phyloP scores from a whole-genome alignment of 2,797 vertebrate species.

The Trachurus trachurus region DNA sequence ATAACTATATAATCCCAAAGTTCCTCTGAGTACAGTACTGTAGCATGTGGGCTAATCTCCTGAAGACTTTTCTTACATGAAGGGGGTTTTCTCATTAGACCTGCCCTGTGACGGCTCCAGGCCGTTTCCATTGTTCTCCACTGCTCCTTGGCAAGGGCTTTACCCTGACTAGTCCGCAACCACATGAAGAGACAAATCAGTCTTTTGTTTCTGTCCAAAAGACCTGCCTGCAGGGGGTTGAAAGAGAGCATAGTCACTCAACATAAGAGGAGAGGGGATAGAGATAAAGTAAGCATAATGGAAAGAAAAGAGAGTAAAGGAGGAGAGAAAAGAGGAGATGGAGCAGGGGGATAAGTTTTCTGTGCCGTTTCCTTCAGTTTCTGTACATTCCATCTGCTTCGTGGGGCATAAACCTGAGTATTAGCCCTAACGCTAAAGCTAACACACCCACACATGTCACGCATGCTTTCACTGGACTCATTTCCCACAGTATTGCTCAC shows the following conservation, averaged over 20 bases:
- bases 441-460: slow-evolving; percentile 82
- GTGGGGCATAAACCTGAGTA: slow-evolving; percentile 78
- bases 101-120: slow-evolving; percentile 62
- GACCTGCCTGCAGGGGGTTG: slow-evolving; percentile 72
- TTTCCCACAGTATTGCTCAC: slow-evolving; percentile 79
- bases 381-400: slow-evolving; percentile 84
- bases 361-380: slow-evolving; percentile 73
- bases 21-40: slow-evolving; percentile 39
- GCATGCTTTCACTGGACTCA: slow-evolving; percentile 83
- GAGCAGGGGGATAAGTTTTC: slow-evolving; percentile 52
- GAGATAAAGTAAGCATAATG: slow-evolving; percentile 48
- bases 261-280: slow-evolving; percentile 26
- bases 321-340: background rate
- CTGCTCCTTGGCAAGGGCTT: slow-evolving; percentile 57
- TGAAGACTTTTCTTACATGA: slow-evolving; percentile 45
- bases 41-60: slow-evolving; percentile 56
- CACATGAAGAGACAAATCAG: slow-evolving; percentile 74
- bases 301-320: slow-evolving; percentile 43
- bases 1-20: slow-evolving; percentile 45
- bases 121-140: slow-evolving; percentile 70
- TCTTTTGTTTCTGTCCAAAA: slow-evolving; percentile 74
- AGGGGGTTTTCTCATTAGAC: slow-evolving; percentile 59
- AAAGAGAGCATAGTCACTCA: slow-evolving; percentile 55
- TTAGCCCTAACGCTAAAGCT: slow-evolving; percentile 75
- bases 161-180: slow-evolving; percentile 54